phyloP scores from a whole-genome alignment of 2,113 vertebrate species.

The Paramisgurnus dabryanus region DNA sequence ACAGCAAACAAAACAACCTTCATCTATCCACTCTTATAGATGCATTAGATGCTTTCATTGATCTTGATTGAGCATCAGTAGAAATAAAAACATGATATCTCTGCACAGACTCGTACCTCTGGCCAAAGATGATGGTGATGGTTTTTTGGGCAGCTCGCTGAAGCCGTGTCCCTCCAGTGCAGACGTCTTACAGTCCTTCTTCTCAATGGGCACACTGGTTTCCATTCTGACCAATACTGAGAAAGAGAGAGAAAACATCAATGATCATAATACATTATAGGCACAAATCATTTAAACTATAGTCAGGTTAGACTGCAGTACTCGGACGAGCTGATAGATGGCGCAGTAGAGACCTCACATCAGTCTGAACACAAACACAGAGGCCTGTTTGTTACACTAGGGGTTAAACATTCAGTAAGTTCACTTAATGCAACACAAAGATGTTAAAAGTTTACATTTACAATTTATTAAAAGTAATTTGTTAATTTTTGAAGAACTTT shows the following conservation, averaged over 20 bases:
- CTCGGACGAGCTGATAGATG: neutral
- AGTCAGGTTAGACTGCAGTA: neutral
- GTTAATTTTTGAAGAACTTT: too few species aligned
- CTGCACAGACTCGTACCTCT: constrained; percentile 75
- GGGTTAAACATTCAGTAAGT: too few species aligned
- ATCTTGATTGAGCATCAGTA: too few species aligned
- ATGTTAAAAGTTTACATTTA: too few species aligned
- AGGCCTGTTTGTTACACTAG: neutral
- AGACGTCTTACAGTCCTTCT: constrained; percentile 80
- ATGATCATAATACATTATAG: neutral
- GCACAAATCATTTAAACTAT: too few species aligned
- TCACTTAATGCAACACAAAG: too few species aligned
- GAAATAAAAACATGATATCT: too few species aligned
- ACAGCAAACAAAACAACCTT: too few species aligned
- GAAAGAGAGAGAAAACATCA: constrained; percentile 46
- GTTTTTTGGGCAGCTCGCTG: constrained; percentile 81
- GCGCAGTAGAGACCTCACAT: neutral
- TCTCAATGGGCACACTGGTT: constrained; percentile 78
- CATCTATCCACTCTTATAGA: too few species aligned
- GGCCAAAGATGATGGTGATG: constrained; percentile 72
- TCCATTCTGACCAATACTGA: constrained; percentile 79
- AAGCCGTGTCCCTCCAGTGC: constrained; percentile 82
- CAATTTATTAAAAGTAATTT: too few species aligned
- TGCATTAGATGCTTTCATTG: too few species aligned
- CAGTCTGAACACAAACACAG: neutral